Evolutionary conservation across 2,113 vertebrate species (phyloP).

Genomic region (Rhegmatorhina hoffmannsi): DNA sequence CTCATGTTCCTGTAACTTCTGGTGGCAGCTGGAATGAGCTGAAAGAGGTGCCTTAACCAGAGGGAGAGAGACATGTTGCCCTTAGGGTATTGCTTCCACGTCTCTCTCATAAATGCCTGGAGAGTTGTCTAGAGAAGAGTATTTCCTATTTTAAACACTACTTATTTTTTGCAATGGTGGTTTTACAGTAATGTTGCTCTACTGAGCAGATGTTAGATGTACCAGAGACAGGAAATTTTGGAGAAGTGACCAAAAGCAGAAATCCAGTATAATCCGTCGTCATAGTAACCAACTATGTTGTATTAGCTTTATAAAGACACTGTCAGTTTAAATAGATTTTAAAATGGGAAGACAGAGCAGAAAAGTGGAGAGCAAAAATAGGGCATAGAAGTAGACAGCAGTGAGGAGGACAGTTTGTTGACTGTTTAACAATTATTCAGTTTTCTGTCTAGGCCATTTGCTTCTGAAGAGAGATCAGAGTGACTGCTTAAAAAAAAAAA

Average conservation of each 20-base stretch:
- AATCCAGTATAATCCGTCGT: not conserved
- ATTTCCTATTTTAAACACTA: not conserved
- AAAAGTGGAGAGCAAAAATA: not conserved
- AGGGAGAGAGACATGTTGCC: not conserved
- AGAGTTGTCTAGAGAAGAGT: not conserved
- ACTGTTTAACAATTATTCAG: not conserved
- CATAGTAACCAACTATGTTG: not conserved
- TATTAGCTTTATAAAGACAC: not conserved
- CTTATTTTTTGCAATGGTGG: not conserved
- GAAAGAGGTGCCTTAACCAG: not conserved
- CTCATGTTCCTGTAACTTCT: not conserved
- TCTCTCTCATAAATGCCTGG: not conserved
- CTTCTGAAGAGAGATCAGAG: not conserved
- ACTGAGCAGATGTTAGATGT: not conserved
- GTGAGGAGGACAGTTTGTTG: not conserved
- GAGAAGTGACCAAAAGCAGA: not conserved
- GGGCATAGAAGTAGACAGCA: not conserved
- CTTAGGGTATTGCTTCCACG: not conserved
- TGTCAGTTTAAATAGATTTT: not conserved
- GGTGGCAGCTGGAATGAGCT: not conserved
- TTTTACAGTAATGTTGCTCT: not conserved
- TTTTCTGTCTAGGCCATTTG: not conserved
- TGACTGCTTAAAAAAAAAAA: not conserved
- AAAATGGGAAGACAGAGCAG: not conserved
- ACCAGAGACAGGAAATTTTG: not conserved